Percentiles rank a stretch among this genome's conserved stretches.
Evolutionary conservation across 2,888 invertebrate species (phyloP).

Genomic region (Fragum sueziense): DNA sequence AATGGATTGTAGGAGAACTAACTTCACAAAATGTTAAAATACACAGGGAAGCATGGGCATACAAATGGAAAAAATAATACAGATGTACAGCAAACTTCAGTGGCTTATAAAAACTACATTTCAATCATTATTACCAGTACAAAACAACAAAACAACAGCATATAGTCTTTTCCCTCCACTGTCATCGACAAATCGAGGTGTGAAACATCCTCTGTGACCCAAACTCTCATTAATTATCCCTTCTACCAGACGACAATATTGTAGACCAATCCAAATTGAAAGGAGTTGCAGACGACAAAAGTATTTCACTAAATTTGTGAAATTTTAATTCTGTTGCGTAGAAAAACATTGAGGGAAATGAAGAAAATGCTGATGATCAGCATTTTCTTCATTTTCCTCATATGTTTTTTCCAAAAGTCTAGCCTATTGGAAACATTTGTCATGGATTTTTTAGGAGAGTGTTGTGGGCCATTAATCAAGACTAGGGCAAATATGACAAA

Average conservation of each 20-base stretch:
- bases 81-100: too few species aligned
- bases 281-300: neutral
- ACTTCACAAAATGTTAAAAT: too few species aligned
- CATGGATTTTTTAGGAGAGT: neutral
- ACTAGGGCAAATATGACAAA: slow-evolving; percentile 10
- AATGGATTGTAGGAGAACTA: too few species aligned
- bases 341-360: neutral
- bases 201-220: too few species aligned
- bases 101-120: too few species aligned
- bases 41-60: too few species aligned
- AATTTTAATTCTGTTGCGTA: neutral
- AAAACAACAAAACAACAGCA: too few species aligned
- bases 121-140: too few species aligned
- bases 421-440: neutral
- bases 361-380: neutral
- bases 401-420: neutral
- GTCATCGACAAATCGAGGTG: too few species aligned
- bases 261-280: neutral
- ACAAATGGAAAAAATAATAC: too few species aligned
- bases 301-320: neutral
- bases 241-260: neutral
- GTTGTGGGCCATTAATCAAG: neutral
- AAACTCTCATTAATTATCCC: too few species aligned
- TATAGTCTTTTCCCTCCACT: too few species aligned
- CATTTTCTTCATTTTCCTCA: neutral